Evolutionary conservation across 2,888 invertebrate species (phyloP).

Genomic region (Drosophila setosimentum): DNA sequence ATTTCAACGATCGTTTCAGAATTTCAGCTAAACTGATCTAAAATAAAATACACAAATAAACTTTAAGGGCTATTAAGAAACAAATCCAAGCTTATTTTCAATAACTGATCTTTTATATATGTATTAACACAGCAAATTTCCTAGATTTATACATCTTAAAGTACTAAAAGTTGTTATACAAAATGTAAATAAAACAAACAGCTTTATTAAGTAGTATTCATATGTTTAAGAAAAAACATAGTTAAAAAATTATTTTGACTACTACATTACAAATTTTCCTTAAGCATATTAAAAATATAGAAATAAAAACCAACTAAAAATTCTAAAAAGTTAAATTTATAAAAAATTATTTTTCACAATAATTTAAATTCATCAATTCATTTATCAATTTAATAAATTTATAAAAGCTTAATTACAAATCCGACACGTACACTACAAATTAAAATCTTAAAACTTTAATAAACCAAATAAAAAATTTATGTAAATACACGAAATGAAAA

Average conservation of each 20-base stretch:
- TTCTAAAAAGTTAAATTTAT: constrained; percentile 5
- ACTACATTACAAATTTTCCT: constrained; percentile 37
- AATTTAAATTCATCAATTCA: constrained; percentile 47
- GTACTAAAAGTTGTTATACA: neutral
- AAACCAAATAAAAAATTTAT: constrained; percentile 37
- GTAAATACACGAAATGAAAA: constrained; percentile 58
- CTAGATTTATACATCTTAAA: neutral
- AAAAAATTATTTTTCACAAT: constrained; percentile 16
- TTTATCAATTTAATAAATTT: constrained; percentile 56
- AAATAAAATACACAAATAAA: constrained; percentile 14
- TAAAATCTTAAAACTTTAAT: constrained; percentile 15
- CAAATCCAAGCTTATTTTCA: neutral
- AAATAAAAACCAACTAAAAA: constrained; percentile 20
- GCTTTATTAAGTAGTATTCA: constrained; percentile 27
- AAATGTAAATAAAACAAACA: constrained; percentile 15
- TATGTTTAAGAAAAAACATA: constrained; percentile 7
- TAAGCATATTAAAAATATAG: constrained; percentile 46
- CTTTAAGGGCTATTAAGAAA: neutral
- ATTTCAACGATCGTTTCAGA: neutral
- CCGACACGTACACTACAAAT: constrained; percentile 25
- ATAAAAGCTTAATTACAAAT: constrained; percentile 52
- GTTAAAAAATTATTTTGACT: constrained; percentile 46
- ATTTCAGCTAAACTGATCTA: neutral
- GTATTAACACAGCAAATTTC: neutral
- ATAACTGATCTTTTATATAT: neutral